phyloP scores from a whole-genome alignment of 64 coral and sea anemone species.

The Orbicella faveolata region DNA sequence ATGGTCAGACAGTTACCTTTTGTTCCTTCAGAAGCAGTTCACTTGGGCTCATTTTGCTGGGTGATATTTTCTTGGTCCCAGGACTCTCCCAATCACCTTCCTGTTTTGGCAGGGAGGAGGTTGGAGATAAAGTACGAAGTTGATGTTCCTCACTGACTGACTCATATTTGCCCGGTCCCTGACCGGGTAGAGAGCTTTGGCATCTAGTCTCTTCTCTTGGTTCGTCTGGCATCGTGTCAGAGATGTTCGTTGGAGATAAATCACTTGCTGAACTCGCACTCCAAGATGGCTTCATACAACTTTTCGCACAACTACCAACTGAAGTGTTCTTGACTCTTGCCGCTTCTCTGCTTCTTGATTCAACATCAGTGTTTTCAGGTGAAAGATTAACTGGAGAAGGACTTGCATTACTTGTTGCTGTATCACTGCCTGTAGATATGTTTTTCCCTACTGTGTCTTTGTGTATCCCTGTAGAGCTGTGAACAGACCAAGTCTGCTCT shows the following conservation, averaged over 20 bases:
- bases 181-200: not conserved
- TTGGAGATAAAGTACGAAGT: not conserved
- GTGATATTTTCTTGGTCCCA: not conserved
- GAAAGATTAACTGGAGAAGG: too few relatives aligned
- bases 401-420: not conserved
- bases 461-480: too few relatives aligned
- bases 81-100: not conserved
- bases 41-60: not conserved
- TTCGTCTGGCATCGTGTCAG: not conserved
- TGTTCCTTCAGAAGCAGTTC: not conserved
- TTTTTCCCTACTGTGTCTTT: not conserved
- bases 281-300: too few relatives aligned
- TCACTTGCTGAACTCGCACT: not conserved
- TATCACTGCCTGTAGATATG: not conserved
- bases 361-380: not conserved
- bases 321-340: not conserved
- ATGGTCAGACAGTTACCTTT: not conserved
- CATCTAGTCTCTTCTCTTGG: not conserved
- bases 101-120: not conserved
- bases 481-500: not conserved
- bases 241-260: not conserved
- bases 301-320: too few relatives aligned
- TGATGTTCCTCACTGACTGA: not conserved
- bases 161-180: not conserved
- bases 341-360: not conserved